Evolutionary conservation across 2,113 vertebrate species (phyloP), one percentile per base, ranked within the genome.

Genomic region (Terrapene triunguis): DNA sequence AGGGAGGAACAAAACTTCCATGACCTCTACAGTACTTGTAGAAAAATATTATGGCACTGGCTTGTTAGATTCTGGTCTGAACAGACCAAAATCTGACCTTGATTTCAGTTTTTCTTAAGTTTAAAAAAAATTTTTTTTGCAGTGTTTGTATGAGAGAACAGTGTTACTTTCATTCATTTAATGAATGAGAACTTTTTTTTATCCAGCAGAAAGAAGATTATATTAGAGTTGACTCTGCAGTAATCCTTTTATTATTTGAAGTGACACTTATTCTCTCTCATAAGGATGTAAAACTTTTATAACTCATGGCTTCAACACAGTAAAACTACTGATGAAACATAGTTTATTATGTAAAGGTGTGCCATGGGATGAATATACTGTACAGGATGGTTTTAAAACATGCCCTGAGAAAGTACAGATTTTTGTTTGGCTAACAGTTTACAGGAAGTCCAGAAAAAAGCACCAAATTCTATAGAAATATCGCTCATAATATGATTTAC

Each of bases 241-340:
- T 84, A 94, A 88, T 57, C 50, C 6, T 24, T 95, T 92, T 85
- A 29, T 85, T 93, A 69, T 94, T 85, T 93, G 74, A 91, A 96
- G 79, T 95, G 42, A 93, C 82, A 88, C 76, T 95, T 95, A 93
- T 91, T 90, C 74, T 87, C 47, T 93, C 89, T 92, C 54, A 74
- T 88, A 94, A 90, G 4, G 42, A 50, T 82, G 24, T 72, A 84
- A 90, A 94, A 72, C 38, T 93, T 95, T 59, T 90, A 72, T 80
- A 87, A 92, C 90, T 86, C 80, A 76, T 54, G 80, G 82, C 84
- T 97, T 94, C 53, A 92, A 50, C 51, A 57, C 1, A 91, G 54
- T 19, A 88, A 92, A 96, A 93, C 78, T 22, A 48, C 9, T 78
- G 47, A 57, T 72, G 84, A 92, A 93, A 24, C 48, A 80, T 79